Conservation (phyloP, 1,140 invertebrate species). For the Eciton burchellii region DNA sequence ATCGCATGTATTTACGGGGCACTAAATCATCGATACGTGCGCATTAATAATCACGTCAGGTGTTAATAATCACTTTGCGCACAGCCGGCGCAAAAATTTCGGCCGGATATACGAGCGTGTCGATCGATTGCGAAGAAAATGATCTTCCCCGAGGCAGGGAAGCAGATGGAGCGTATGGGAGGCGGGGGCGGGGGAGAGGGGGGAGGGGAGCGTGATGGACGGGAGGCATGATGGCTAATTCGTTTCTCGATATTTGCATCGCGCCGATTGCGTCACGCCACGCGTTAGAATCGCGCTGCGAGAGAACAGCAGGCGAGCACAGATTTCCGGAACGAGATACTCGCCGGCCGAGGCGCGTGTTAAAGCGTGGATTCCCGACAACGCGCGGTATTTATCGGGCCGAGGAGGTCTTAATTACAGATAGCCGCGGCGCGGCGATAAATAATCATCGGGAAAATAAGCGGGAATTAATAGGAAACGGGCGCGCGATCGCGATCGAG, state of each 20-base stretch:
- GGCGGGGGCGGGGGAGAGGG: neutral
- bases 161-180: too few species aligned
- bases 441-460: conserved; percentile 60
- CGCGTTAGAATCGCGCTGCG: conserved; percentile 20
- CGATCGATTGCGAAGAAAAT: too few species aligned
- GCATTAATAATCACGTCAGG: neutral
- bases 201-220: conserved; percentile 7
- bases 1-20: neutral
- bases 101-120: too few species aligned
- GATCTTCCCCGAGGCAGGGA: neutral
- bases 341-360: conserved; percentile 39
- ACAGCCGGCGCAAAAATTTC: too few species aligned
- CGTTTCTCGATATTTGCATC: conserved; percentile 19
- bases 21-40: neutral
- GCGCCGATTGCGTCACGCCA: neutral
- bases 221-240: neutral
- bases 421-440: conserved; percentile 55
- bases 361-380: conserved; percentile 58
- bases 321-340: conserved; percentile 42
- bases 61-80: too few species aligned
- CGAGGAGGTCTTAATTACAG: conserved; percentile 59
- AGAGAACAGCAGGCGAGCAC: conserved; percentile 10
- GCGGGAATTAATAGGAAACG: conserved; percentile 60
- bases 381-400: conserved; percentile 50
- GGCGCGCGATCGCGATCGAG: conserved; percentile 44